These are phyloP conservation scores for Champsocephalus gunnari DNA, from an alignment of 2,797 vertebrate species.

Conservation along the genomic window DNA sequence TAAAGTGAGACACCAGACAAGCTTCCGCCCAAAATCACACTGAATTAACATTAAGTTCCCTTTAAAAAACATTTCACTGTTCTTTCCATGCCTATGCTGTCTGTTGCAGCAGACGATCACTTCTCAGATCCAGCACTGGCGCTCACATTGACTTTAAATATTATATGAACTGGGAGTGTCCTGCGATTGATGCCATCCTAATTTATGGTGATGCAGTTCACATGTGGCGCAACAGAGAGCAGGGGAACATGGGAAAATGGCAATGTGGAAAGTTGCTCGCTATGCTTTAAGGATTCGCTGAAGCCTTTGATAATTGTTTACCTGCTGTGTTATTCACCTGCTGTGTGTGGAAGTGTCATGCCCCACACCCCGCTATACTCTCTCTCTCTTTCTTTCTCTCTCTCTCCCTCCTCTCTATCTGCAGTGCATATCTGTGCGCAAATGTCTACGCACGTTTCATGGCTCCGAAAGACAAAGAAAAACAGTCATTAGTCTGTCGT, in stretches of 20 bases:
- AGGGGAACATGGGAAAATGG: neutral
- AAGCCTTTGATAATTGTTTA: conserved; percentile 12
- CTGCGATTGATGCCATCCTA: conserved; percentile 41
- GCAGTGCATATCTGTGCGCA: conserved; percentile 75
- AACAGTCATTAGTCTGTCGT: conserved; percentile 39
- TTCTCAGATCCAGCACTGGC: conserved; percentile 40
- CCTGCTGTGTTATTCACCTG: conserved; percentile 7
- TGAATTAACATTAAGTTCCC: neutral
- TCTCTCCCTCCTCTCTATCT: conserved; percentile 50
- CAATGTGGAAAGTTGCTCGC: conserved; percentile 48
- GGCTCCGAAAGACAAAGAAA: conserved; percentile 73
- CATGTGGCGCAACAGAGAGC: conserved; percentile 38
- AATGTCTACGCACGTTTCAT: conserved; percentile 64
- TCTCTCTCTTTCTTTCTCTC: conserved; percentile 8
- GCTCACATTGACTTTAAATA: conserved; percentile 66
- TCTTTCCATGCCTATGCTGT: neutral
- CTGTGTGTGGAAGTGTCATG: conserved; percentile 38
- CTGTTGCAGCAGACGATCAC: conserved; percentile 32
- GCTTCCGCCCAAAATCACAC: neutral
- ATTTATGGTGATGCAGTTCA: conserved; percentile 47
- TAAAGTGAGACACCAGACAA: neutral
- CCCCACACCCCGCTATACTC: conserved; percentile 42
- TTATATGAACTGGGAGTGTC: conserved; percentile 71
- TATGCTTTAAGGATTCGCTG: neutral
- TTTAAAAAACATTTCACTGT: neutral